Percentiles rank a stretch among this genome's conserved stretches.
Evolutionary conservation across 2,888 invertebrate genomes (phyloP).

Genomic region (Tortrix viridana): DNA sequence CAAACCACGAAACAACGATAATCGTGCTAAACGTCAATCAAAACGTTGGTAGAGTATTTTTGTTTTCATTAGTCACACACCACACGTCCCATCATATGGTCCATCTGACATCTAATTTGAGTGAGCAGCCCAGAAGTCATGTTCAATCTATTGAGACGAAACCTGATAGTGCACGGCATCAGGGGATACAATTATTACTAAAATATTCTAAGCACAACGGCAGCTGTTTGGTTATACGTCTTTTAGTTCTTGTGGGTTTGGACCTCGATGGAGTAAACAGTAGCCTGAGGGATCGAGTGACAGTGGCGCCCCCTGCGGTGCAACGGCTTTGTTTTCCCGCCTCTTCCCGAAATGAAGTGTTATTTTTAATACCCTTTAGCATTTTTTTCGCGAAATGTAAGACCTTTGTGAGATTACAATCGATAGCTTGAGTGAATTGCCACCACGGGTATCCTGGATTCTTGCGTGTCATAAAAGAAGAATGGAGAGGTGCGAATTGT

Average conservation of each 20-base stretch:
- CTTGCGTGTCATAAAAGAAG: constrained; percentile 3
- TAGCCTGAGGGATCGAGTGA: constrained; percentile 72
- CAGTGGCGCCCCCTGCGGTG: constrained; percentile 65
- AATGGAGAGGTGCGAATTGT: neutral
- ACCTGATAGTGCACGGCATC: constrained; percentile 62
- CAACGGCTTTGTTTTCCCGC: constrained; percentile 25
- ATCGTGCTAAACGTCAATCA: constrained; percentile 13
- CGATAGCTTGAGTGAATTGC: constrained; percentile 22
- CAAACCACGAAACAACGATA: too few species aligned
- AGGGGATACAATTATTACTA: constrained; percentile 38
- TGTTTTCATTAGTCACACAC: constrained; percentile 10
- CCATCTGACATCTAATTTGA: constrained; percentile 30
- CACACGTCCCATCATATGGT: constrained; percentile 26
- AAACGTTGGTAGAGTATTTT: neutral
- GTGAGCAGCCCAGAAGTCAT: constrained; percentile 45
- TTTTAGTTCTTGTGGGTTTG: constrained; percentile 39
- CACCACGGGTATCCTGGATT: constrained; percentile 7
- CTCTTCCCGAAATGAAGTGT: constrained; percentile 32
- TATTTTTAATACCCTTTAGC: constrained; percentile 36
- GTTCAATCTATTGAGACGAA: constrained; percentile 70
- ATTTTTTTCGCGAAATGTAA: constrained; percentile 28
- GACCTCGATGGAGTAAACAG: constrained; percentile 67
- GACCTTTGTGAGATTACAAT: constrained; percentile 28
- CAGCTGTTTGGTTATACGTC: neutral
- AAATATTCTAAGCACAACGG: constrained; percentile 10